Evolutionary conservation across 2,113 vertebrate species (phyloP).

Genomic region (Neolamprologus brichardi): DNA sequence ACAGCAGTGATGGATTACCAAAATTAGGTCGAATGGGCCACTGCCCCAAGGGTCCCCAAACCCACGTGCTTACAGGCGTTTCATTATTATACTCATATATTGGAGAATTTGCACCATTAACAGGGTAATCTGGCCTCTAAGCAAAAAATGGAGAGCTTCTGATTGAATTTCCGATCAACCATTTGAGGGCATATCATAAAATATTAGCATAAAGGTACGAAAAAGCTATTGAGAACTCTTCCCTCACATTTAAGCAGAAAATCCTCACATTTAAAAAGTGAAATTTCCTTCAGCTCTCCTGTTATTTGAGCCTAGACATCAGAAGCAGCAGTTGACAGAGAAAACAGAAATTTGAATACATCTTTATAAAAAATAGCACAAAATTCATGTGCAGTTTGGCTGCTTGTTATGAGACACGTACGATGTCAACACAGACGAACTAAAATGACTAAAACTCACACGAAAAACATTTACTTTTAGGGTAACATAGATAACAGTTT

Average conservation of each 20-base stretch:
- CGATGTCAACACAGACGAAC: background rate
- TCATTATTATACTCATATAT: background rate
- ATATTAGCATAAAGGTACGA: background rate
- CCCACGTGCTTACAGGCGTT: rapidly evolving
- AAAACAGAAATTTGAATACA: background rate
- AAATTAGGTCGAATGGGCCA: background rate
- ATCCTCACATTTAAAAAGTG: background rate
- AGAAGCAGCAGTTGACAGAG: background rate
- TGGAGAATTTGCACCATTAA: background rate
- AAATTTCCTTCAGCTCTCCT: background rate
- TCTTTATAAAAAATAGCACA: background rate
- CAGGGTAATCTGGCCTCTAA: background rate
- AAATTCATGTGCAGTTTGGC: background rate
- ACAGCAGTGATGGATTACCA: background rate
- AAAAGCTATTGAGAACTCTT: background rate
- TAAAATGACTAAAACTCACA: background rate
- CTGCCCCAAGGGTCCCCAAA: background rate
- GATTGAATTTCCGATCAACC: background rate
- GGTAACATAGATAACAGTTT: background rate
- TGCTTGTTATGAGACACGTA: background rate
- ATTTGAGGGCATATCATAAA: background rate
- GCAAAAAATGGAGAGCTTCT: background rate
- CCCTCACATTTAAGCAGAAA: background rate
- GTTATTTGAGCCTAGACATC: background rate
- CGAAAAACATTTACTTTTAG: background rate